Percentiles rank a stretch among this genome's conserved stretches.
These are phyloP conservation scores for Tipula confusa DNA, from an alignment of 2,888 invertebrate species.

Conservation along the genomic window DNA sequence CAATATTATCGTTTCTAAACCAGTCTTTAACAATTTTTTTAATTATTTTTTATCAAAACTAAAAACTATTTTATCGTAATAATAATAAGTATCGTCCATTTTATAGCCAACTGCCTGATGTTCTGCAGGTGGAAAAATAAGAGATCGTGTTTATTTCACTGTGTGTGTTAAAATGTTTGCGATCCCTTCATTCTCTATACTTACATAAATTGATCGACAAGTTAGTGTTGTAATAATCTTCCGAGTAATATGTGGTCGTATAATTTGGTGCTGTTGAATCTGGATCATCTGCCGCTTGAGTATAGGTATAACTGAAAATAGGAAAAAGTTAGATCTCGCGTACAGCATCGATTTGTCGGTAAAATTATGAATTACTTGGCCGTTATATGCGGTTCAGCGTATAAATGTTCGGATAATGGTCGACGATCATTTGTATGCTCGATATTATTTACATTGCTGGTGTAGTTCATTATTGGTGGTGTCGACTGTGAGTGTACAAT, in stretches of 20 bases:
- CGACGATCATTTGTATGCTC: background rate
- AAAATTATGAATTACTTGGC: background rate
- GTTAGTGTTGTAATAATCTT: background rate
- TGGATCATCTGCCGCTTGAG: background rate
- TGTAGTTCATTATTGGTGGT: background rate
- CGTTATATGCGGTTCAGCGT: slow-evolving; percentile 14
- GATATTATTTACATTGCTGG: background rate
- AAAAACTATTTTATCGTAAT: slow-evolving; percentile 14
- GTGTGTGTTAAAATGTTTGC: background rate
- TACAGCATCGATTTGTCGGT: no score
- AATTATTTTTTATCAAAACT: background rate
- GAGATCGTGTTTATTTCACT: background rate
- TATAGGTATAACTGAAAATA: background rate
- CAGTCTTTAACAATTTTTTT: background rate
- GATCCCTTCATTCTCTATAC: background rate
- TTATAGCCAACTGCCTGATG: background rate
- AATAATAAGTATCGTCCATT: background rate
- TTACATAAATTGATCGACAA: background rate
- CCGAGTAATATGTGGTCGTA: background rate
- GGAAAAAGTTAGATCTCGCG: no score
- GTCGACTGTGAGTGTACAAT: background rate
- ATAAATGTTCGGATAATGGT: slow-evolving; percentile 4
- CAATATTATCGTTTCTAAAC: background rate
- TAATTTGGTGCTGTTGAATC: background rate
- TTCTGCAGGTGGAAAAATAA: background rate